Percentiles rank a stretch among this genome's conserved stretches.
phyloP scores from a whole-genome alignment of 2,797 vertebrate genomes.

The Sebastolobus altivelis region DNA sequence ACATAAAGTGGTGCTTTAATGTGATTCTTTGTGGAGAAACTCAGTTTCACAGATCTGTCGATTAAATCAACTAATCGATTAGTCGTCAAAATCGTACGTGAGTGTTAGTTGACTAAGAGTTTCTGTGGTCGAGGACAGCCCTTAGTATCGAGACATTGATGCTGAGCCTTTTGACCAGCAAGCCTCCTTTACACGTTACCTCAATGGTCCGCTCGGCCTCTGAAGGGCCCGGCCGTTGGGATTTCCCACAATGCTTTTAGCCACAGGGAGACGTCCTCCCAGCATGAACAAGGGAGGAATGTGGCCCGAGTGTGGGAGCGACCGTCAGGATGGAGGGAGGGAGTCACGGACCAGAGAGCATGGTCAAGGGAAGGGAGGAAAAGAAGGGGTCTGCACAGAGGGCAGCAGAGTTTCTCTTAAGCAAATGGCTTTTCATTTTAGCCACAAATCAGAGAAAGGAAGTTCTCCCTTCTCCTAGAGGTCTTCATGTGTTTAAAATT shows the following conservation, averaged over 20 bases:
- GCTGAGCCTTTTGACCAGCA: conserved; percentile 19
- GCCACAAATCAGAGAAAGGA: conserved; percentile 26
- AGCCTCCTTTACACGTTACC: conserved; percentile 46
- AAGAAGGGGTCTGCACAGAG: conserved; percentile 63
- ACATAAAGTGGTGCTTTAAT: too few species aligned
- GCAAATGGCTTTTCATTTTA: conserved; percentile 41
- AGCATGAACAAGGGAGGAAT: conserved; percentile 83
- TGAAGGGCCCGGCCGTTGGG: conserved; percentile 69
- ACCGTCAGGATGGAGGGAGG: conserved; percentile 72
- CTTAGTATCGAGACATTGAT: background rate
- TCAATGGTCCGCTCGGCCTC: conserved; percentile 54
- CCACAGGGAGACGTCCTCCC: conserved; percentile 82
- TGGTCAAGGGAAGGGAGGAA: conserved; percentile 64
- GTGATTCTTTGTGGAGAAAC: too few species aligned
- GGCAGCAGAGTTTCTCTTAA: conserved; percentile 62
- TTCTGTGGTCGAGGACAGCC: background rate
- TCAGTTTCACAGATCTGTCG: too few species aligned
- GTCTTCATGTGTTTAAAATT: conserved; percentile 11
- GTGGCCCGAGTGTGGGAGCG: conserved; percentile 81
- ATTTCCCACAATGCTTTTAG: conserved; percentile 84
- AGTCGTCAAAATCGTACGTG: background rate
- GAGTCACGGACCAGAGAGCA: conserved; percentile 78
- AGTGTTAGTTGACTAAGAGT: background rate
- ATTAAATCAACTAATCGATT: background rate
- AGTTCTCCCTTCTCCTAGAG: background rate